A percentile compares a stretch with the other conserved stretches of the same genome.
phyloP scores from a whole-genome alignment of 1,140 invertebrate genomes.

The Sitobion miscanthi region DNA sequence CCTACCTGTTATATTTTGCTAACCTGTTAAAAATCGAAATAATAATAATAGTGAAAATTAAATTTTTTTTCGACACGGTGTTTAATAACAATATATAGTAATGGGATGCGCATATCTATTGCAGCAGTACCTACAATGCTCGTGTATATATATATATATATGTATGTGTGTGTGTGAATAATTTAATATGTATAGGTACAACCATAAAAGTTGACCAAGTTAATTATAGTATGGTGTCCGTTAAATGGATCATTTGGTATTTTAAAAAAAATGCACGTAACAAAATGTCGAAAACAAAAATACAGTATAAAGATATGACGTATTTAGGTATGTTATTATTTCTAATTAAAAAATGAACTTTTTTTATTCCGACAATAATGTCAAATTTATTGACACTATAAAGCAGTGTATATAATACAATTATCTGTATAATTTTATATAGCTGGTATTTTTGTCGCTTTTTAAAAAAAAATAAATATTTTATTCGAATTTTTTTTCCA shows the following conservation, averaged over 20 bases:
- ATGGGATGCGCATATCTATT: background rate
- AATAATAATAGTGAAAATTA: background rate
- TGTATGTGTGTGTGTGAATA: too few relatives aligned
- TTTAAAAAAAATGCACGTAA: background rate
- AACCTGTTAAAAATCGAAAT: background rate
- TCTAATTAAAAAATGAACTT: background rate
- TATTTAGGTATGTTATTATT: background rate
- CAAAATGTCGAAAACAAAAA: background rate
- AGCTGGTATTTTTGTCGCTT: background rate
- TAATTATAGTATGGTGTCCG: background rate
- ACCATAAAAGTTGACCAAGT: slow-evolving; percentile 3
- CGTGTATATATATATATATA: too few relatives aligned
- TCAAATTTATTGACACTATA: background rate
- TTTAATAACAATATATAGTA: background rate
- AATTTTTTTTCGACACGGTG: background rate
- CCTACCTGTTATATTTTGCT: background rate
- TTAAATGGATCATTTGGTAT: background rate
- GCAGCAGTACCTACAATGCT: background rate
- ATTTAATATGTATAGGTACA: background rate
- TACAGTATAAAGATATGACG: background rate
- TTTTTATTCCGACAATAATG: background rate
- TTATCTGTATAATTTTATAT: background rate
- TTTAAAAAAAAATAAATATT: background rate
- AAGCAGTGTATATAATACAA: background rate
- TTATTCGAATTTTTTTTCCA: background rate